These are phyloP conservation scores for Pycnomerus fuliginosus DNA, from an alignment of 2,888 invertebrate genomes.

Conservation along the genomic window DNA sequence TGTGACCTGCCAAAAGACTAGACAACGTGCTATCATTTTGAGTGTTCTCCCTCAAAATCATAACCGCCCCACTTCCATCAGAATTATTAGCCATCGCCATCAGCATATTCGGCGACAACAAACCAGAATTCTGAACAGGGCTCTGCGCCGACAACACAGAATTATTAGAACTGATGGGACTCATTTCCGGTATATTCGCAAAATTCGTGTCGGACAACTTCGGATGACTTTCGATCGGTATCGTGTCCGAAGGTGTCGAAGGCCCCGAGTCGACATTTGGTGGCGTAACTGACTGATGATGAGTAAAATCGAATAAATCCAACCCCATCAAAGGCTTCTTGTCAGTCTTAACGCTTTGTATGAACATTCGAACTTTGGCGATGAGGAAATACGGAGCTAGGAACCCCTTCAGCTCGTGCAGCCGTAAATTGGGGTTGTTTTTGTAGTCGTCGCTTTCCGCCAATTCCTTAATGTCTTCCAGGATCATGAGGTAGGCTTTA, in stretches of 20 bases:
- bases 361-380: slow-evolving; percentile 70
- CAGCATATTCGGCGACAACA: slow-evolving; percentile 39
- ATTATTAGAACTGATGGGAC: slow-evolving; percentile 50
- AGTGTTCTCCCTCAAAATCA: slow-evolving; percentile 37
- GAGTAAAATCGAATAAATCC: slow-evolving; percentile 46
- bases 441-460: slow-evolving; percentile 72
- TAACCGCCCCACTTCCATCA: slow-evolving; percentile 27
- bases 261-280: slow-evolving; percentile 50
- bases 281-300: slow-evolving; percentile 48
- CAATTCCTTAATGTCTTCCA: slow-evolving; percentile 76
- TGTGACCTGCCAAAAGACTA: slow-evolving; percentile 46
- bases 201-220: slow-evolving; percentile 40
- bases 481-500: slow-evolving; percentile 75
- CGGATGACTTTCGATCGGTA: slow-evolving; percentile 46
- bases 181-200: slow-evolving; percentile 51
- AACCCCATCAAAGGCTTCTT: slow-evolving; percentile 38
- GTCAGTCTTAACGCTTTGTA: slow-evolving; percentile 54
- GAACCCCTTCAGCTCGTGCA: slow-evolving; percentile 72
- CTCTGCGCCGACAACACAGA: slow-evolving; percentile 48
- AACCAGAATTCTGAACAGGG: slow-evolving; percentile 37
- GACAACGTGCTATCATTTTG: slow-evolving; percentile 40
- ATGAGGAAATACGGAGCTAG: slow-evolving; percentile 73
- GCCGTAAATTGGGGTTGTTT: slow-evolving; percentile 62
- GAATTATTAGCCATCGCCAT: slow-evolving; percentile 24
- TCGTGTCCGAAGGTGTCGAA: slow-evolving; percentile 49